These are phyloP conservation scores for Drosophila auraria DNA, from an alignment of 1,140 invertebrate genomes.

Conservation along the genomic window DNA sequence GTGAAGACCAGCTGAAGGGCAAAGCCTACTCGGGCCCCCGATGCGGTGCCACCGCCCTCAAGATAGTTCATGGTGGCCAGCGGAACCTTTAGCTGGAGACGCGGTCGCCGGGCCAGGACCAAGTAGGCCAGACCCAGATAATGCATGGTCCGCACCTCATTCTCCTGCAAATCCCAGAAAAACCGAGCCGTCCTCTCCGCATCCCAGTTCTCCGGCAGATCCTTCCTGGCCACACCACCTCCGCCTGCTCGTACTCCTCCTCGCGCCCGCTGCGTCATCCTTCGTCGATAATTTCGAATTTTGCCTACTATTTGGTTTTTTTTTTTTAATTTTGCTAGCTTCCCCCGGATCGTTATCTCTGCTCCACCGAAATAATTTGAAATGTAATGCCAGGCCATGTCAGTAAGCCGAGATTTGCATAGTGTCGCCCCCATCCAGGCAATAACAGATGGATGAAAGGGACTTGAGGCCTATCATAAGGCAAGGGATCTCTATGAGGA, in stretches of 20 bases:
- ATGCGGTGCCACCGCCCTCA: constrained; percentile 20
- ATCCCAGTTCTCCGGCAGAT: neutral
- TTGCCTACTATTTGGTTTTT: constrained; percentile 13
- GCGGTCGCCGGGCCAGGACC: constrained; percentile 50
- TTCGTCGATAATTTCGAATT: constrained; percentile 31
- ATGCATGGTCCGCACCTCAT: constrained; percentile 64
- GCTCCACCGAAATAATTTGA: constrained; percentile 50
- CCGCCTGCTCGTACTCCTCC: neutral
- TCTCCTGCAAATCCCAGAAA: constrained; percentile 51
- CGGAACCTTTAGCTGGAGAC: constrained; percentile 51
- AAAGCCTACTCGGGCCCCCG: constrained; percentile 22
- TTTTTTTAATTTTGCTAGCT: constrained; percentile 20
- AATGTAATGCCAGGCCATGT: constrained; percentile 44
- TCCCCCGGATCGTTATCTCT: neutral
- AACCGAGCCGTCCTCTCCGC: constrained; percentile 12
- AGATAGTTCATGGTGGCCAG: constrained; percentile 60
- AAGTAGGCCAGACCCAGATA: constrained; percentile 64
- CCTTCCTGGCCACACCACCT: neutral
- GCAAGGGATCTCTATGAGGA: constrained; percentile 17
- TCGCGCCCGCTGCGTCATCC: constrained; percentile 28
- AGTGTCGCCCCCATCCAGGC: constrained; percentile 27
- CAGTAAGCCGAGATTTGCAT: constrained; percentile 52
- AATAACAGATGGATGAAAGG: constrained; percentile 41
- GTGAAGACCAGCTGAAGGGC: constrained; percentile 64
- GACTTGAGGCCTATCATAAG: constrained; percentile 17